These are phyloP conservation scores for Dendrocincla fuliginosa DNA, from an alignment of 2,797 vertebrate species.

Conservation along the genomic window DNA sequence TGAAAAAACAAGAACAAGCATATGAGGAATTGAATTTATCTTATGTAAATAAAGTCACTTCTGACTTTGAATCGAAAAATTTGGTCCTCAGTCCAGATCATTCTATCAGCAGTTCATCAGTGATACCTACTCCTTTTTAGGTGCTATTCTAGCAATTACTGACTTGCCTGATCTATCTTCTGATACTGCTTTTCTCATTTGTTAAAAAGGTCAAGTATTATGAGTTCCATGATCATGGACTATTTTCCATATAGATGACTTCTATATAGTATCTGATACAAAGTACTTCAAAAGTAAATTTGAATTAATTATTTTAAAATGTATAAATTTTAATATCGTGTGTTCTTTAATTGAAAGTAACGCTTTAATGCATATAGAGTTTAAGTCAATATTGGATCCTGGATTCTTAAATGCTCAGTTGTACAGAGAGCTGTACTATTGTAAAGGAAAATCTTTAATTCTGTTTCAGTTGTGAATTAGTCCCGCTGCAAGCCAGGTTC, in stretches of 20 bases:
- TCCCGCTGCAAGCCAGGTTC: background rate
- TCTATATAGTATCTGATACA: background rate
- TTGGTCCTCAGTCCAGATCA: background rate
- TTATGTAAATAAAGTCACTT: background rate
- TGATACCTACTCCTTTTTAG: background rate
- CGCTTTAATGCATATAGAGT: background rate
- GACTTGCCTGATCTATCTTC: background rate
- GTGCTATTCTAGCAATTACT: background rate
- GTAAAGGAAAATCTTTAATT: background rate
- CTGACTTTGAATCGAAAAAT: background rate
- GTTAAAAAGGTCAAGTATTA: background rate
- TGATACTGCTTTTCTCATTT: background rate
- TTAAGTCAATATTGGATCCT: background rate
- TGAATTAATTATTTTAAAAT: background rate
- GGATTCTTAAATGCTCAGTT: background rate
- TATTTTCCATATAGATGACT: background rate
- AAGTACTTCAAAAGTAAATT: background rate
- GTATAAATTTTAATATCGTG: background rate
- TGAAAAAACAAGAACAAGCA: fast-evolving
- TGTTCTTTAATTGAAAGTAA: background rate
- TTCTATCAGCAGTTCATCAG: background rate
- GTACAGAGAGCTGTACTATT: background rate
- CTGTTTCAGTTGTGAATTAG: background rate
- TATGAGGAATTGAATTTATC: background rate
- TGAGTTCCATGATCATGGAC: background rate